Evolutionary conservation across 2,797 vertebrate genomes (phyloP).

Genomic region (Setipinna tenuifilis): DNA sequence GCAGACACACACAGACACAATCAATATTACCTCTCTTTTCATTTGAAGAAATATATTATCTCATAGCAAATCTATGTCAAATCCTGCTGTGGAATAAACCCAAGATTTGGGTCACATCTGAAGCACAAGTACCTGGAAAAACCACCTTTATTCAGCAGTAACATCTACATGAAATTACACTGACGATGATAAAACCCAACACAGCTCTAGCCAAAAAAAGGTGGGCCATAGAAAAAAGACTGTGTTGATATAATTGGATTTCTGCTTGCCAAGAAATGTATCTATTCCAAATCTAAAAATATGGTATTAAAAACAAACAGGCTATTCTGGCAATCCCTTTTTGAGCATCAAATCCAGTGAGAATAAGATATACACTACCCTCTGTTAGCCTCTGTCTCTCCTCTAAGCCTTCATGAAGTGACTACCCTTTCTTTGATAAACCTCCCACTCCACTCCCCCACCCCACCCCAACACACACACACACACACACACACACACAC

Average conservation of each 20-base stretch:
- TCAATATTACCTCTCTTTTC: background rate
- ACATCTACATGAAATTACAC: background rate
- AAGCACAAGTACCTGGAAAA: background rate
- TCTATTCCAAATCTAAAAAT: background rate
- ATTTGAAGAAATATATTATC: background rate
- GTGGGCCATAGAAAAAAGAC: background rate
- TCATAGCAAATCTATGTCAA: background rate
- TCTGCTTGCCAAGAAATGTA: background rate
- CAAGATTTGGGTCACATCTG: constrained; percentile 9
- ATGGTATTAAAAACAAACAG: background rate
- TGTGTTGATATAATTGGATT: background rate
- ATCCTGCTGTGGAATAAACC: background rate
- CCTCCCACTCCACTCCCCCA: background rate
- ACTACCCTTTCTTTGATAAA: background rate
- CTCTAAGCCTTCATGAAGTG: background rate
- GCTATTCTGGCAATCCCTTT: too few relatives aligned
- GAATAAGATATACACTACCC: too few relatives aligned
- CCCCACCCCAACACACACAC: too few relatives aligned
- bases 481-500: too few relatives aligned
- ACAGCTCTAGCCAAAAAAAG: background rate
- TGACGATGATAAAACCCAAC: background rate
- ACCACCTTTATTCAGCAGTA: background rate
- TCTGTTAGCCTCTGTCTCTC: background rate
- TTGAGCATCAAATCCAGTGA: too few relatives aligned
- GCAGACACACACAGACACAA: background rate